A percentile compares a stretch with the other conserved stretches of the same genome.
These are phyloP conservation scores for Diorhabda carinulata DNA, from an alignment of 1,140 invertebrate species.

Conservation along the genomic window DNA sequence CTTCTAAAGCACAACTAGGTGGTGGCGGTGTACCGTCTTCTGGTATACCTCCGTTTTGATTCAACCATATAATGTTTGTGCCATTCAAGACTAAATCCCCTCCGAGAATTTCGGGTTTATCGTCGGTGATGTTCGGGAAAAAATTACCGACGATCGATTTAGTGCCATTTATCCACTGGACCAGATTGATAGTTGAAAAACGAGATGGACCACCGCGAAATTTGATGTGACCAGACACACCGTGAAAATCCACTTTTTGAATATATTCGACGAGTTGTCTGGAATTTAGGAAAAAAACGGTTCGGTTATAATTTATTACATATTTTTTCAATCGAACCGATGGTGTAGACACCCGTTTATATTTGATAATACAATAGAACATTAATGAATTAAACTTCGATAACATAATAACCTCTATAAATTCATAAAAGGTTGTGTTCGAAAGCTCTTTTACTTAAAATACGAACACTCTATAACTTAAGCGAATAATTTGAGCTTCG, in stretches of 20 bases:
- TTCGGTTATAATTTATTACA: too few relatives aligned
- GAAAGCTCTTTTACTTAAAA: too few relatives aligned
- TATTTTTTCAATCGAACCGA: too few relatives aligned
- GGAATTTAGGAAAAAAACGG: slow-evolving; percentile 26
- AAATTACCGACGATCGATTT: slow-evolving; percentile 61
- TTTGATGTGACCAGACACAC: slow-evolving; percentile 71
- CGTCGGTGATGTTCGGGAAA: slow-evolving; percentile 52
- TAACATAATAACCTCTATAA: too few relatives aligned
- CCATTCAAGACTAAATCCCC: slow-evolving; percentile 55
- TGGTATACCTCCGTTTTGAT: slow-evolving; percentile 55
- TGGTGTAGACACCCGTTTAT: too few relatives aligned
- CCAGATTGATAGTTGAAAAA: slow-evolving; percentile 63
- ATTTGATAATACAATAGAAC: too few relatives aligned
- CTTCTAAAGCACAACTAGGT: slow-evolving; percentile 58
- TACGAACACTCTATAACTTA: too few relatives aligned
- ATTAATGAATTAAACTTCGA: too few relatives aligned
- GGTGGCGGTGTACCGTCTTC: slow-evolving; percentile 64
- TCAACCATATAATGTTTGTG: slow-evolving; percentile 62
- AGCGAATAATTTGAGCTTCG: too few relatives aligned
- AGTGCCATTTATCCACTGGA: slow-evolving; percentile 62
- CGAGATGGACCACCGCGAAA: slow-evolving; percentile 68
- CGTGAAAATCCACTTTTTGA: slow-evolving; percentile 63
- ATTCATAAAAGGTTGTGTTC: too few relatives aligned
- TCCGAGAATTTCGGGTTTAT: slow-evolving; percentile 46
- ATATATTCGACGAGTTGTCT: slow-evolving; percentile 56